Evolutionary conservation across 2,113 vertebrate genomes (phyloP), one percentile per base, ranked within the genome.

Genomic region (Centropus bengalensis): DNA sequence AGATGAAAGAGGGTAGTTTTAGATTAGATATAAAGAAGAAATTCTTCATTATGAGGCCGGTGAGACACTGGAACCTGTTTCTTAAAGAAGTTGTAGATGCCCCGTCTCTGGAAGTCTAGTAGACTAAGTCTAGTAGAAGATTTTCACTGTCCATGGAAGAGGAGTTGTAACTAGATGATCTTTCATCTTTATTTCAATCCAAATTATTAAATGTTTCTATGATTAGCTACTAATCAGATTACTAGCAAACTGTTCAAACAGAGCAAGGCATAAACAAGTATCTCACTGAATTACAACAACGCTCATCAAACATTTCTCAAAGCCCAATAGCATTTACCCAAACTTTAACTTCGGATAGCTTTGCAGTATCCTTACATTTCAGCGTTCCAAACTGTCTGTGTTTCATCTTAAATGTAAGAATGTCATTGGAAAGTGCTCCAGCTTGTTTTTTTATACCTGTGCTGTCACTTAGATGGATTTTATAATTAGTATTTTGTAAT

Each of bases 381-480:
- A 30, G 38, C 51, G 22, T 77, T 90, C 77, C 68, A 86, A 33
- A 28, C 14, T 45, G 24, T 30, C 59, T 42, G 36, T 40, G 15
- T 55, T 64, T 94, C 3, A 3, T 74, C 68, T 38, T 60, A 88
- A 74, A 67, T 64, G 23, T 56, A n/a, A 74, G 28, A 64, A 77
- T 78, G 28, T 58, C 71, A 67, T 40, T 32, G 45, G 28, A 32
- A 75, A 90, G 9, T 76, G 28, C 33, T 93, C 76, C 54, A 82
- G 24, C 27, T 81, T 78, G 30, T 87, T 26, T 6, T 64, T 89
- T 89, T 51, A 54, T n/a, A 22, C 27, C 76, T 42, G 3, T 69
- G 20, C 68, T 88, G 42, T 93, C 52, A 86, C 49, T 63, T 47
- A 90, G 88, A 92, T 83, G 52, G 73, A 86, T 94, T 88, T 95